A percentile compares a stretch with the other conserved stretches of the same genome.
Evolutionary conservation across 1,140 invertebrate genomes (phyloP).

Genomic region (Rhopalosiphum maidis): DNA sequence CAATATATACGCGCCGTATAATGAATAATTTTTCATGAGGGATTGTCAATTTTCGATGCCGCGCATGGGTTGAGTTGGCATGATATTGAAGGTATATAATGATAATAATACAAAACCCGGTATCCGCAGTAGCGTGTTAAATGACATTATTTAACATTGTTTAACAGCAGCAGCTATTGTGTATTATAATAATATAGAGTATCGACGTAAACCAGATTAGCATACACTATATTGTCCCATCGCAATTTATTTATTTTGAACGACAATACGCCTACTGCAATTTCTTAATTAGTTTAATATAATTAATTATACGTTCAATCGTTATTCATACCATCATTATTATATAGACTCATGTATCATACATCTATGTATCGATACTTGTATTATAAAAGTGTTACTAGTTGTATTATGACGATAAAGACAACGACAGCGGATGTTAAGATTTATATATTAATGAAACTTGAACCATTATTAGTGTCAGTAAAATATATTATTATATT

Average conservation of each 20-base stretch:
- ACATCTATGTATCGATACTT: not conserved
- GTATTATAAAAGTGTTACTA: not conserved
- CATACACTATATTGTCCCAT: not conserved
- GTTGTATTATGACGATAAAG: not conserved
- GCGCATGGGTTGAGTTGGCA: too few species aligned
- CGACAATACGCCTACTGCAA: not conserved
- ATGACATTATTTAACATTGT: not conserved
- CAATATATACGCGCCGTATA: not conserved
- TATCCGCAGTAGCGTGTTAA: not conserved
- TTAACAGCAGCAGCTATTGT: not conserved
- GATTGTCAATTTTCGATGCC: not conserved
- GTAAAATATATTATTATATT: not conserved
- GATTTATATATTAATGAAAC: not conserved
- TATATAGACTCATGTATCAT: not conserved
- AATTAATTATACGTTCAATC: not conserved
- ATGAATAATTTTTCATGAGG: not conserved
- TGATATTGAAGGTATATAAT: not conserved
- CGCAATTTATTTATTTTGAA: conserved; percentile 18
- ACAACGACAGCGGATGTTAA: not conserved
- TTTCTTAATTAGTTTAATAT: conserved; percentile 13
- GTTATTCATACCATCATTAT: not conserved
- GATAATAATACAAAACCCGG: not conserved
- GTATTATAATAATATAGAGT: not conserved
- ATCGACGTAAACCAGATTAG: not conserved
- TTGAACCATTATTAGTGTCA: not conserved